These are phyloP conservation scores for Hydra vulgaris DNA, from an alignment of 30 jellyfish, hydroid and myxozoan species.

Conservation along the genomic window DNA sequence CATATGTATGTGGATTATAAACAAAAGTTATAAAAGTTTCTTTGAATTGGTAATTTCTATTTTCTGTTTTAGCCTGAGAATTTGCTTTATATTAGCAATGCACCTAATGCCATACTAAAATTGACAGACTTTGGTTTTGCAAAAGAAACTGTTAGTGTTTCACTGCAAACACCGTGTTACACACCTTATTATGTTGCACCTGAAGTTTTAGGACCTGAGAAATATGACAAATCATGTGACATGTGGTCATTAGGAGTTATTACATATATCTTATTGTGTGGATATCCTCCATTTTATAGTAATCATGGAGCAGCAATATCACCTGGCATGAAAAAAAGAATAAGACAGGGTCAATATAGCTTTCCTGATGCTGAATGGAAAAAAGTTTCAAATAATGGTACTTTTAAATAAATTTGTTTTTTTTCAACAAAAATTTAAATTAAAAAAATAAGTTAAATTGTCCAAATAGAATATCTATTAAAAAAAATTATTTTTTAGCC, in stretches of 20 bases:
- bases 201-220: constrained; percentile 91
- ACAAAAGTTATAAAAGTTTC: no score
- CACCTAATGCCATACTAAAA: constrained; percentile 54
- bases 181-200: constrained; percentile 97
- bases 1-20: no score
- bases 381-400: constrained; percentile 69
- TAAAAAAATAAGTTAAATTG: no score
- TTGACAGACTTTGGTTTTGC: constrained; percentile 94
- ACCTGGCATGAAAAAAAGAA: constrained; percentile 92
- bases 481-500: constrained; percentile 28
- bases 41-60: no score
- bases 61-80: constrained; percentile 69
- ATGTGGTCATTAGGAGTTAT: constrained; percentile 96
- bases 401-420: background rate
- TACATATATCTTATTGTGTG: constrained; percentile 76
- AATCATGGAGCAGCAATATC: constrained; percentile 97
- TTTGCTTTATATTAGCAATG: constrained; percentile 41
- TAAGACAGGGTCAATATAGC: constrained; percentile 88
- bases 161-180: constrained; percentile 87
- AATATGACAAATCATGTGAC: constrained; percentile 89
- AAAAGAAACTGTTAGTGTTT: constrained; percentile 80
- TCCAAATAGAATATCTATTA: no score
- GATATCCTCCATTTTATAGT: constrained; percentile 94
- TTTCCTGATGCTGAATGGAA: constrained; percentile 95
- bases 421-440: background rate